phyloP scores from a whole-genome alignment of 1,140 invertebrate genomes.

The Whitmania pigra region DNA sequence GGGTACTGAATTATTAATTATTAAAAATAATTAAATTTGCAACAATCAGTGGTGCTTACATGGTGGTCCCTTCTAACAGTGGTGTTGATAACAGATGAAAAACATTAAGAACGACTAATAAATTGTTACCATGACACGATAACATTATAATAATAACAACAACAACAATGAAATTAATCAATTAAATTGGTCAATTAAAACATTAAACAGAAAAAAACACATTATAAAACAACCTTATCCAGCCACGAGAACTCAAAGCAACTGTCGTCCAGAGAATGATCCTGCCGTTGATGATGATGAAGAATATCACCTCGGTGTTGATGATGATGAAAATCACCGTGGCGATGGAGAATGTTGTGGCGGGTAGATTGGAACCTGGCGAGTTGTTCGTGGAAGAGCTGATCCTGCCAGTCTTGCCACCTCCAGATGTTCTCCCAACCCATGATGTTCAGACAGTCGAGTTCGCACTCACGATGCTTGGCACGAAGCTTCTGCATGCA shows the following conservation, averaged over 20 bases:
- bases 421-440: slow-evolving; percentile 4
- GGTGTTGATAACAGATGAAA: not conserved
- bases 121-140: no score
- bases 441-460: not conserved
- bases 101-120: no score
- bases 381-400: not conserved
- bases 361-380: not conserved
- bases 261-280: no score
- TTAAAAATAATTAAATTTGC: not conserved
- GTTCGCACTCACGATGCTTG: not conserved
- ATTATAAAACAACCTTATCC: no score
- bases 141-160: not conserved
- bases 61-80: not conserved
- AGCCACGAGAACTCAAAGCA: no score
- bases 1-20: not conserved
- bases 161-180: no score
- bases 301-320: no score
- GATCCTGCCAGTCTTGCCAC: not conserved
- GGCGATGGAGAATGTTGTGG: not conserved
- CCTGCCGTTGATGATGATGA: no score
- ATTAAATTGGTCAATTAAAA: no score
- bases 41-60: not conserved
- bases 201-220: no score
- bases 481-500: not conserved
- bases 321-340: no score